phyloP scores from a whole-genome alignment of 2,888 invertebrate species.

The Drosophila cracens region DNA sequence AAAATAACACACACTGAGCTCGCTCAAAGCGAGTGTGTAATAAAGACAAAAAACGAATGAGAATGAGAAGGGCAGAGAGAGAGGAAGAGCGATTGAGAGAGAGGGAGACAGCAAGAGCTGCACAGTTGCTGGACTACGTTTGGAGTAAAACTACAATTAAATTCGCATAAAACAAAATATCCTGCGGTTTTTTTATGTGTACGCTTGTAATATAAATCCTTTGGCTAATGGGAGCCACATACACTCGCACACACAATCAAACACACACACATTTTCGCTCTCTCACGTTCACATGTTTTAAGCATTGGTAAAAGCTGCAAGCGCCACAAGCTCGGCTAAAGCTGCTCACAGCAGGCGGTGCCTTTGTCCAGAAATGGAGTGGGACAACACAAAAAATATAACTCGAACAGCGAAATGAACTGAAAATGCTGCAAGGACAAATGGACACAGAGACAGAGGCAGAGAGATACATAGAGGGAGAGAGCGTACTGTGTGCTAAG shows the following conservation, averaged over 20 bases:
- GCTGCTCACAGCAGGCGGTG: conserved; percentile 69
- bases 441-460: not conserved
- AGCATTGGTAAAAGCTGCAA: conserved; percentile 65
- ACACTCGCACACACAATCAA: conserved; percentile 28
- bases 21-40: conserved; percentile 8
- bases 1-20: conserved; percentile 36
- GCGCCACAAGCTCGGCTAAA: conserved; percentile 51
- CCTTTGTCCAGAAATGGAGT: conserved; percentile 29
- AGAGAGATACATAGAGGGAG: not conserved
- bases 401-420: conserved; percentile 58
- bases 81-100: not conserved
- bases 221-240: conserved; percentile 70
- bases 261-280: conserved; percentile 6
- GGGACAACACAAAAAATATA: conserved; percentile 10
- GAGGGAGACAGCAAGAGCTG: not conserved
- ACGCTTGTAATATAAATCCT: conserved; percentile 76
- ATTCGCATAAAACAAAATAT: conserved; percentile 81
- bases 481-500: conserved; percentile 20
- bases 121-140: conserved; percentile 34
- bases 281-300: conserved; percentile 40
- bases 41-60: not conserved
- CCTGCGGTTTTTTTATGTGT: conserved; percentile 76
- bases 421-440: conserved; percentile 53
- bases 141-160: conserved; percentile 81
- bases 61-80: not conserved